These are phyloP conservation scores for Symphodus melops DNA, from an alignment of 2,113 vertebrate genomes.

Conservation along the genomic window DNA sequence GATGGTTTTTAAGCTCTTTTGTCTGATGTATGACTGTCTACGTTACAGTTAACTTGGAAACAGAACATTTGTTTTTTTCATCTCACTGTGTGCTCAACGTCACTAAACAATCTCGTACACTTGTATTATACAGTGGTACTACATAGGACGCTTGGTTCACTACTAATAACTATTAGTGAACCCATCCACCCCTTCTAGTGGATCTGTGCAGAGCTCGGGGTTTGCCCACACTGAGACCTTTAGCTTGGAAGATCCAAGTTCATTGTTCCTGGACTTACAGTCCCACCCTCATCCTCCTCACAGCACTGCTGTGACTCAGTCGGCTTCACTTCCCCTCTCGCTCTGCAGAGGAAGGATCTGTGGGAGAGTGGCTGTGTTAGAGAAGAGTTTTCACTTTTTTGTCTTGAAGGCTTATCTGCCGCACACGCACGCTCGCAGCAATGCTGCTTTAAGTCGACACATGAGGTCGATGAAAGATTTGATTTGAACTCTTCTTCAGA, in stretches of 20 bases:
- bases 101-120: too few relatives aligned
- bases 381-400: constrained; percentile 31
- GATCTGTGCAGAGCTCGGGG: constrained; percentile 4
- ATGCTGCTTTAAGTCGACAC: constrained; percentile 23
- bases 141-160: too few relatives aligned
- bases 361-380: constrained; percentile 48
- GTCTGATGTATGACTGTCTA: too few relatives aligned
- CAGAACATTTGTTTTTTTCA: too few relatives aligned
- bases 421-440: not conserved
- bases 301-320: constrained; percentile 70
- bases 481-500: not conserved
- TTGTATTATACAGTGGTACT: too few relatives aligned
- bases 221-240: constrained; percentile 20
- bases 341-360: constrained; percentile 70
- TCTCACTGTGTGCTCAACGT: too few relatives aligned
- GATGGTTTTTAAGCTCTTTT: too few relatives aligned
- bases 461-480: not conserved
- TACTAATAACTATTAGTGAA: not conserved
- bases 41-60: too few relatives aligned
- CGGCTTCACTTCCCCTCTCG: constrained; percentile 66
- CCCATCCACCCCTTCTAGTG: not conserved
- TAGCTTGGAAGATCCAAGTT: constrained; percentile 32
- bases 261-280: constrained; percentile 59
- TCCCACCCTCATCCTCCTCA: constrained; percentile 45
- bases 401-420: constrained; percentile 14